Percentiles rank a stretch among this genome's conserved stretches.
These are phyloP conservation scores for Macrobrachium nipponense DNA, from an alignment of 1,140 invertebrate genomes.

Conservation along the genomic window DNA sequence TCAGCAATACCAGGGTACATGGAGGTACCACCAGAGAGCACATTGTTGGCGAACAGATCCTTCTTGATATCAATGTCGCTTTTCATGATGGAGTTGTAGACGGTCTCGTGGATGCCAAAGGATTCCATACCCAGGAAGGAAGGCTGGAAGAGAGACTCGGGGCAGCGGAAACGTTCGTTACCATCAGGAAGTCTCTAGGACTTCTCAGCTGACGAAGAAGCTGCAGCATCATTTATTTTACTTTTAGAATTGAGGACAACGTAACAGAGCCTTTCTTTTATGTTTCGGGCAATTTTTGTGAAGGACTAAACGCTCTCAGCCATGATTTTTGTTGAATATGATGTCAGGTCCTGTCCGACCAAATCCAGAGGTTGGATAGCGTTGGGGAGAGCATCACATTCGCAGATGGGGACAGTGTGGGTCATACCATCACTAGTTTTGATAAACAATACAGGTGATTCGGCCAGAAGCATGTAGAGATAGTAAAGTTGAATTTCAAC, in stretches of 20 bases:
- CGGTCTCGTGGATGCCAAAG: conserved; percentile 84
- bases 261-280: conserved; percentile 74
- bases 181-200: conserved; percentile 88
- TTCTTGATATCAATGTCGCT: conserved; percentile 89
- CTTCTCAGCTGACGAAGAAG: conserved; percentile 70
- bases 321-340: conserved; percentile 90
- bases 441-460: conserved; percentile 91
- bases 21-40: conserved; percentile 81
- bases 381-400: conserved; percentile 88
- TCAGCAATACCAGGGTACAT: conserved; percentile 89
- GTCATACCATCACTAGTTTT: conserved; percentile 93
- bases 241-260: conserved; percentile 34
- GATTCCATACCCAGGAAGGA: conserved; percentile 86
- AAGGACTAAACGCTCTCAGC: conserved; percentile 76
- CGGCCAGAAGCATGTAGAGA: conserved; percentile 92
- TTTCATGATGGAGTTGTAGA: conserved; percentile 92
- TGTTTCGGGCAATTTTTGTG: conserved; percentile 88
- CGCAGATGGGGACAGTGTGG: conserved; percentile 94
- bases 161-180: conserved; percentile 88
- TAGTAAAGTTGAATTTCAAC: conserved; percentile 92
- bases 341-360: conserved; percentile 88
- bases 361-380: conserved; percentile 89
- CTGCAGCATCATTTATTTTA: conserved; percentile 35
- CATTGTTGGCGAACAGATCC: conserved; percentile 84
- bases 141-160: conserved; percentile 87